Base-by-base conservation (phyloP, 37 sponge, comb jelly and placozoan species). In the Halisarca cf. caerulea region DNA sequence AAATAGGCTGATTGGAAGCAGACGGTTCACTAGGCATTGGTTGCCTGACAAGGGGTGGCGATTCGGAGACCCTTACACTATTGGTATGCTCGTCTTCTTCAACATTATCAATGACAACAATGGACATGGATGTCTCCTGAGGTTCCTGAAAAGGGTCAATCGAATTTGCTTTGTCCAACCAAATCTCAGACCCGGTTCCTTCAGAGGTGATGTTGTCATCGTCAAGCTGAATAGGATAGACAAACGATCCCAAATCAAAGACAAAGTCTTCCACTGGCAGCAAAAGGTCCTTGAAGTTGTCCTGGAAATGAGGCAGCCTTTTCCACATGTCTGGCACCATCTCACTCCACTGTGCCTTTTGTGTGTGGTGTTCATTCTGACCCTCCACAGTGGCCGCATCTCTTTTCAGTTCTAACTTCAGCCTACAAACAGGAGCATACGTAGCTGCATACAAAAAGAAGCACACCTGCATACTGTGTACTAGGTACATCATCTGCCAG, bases 251-350 rank as follows among this genome's bases (percentile, higher is more conserved):
- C 20, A 85, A 80, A 40, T 88, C 82, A 58, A 80, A 82, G 0
- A 88, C 40, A 61, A 91, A 83, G 36, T 41, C 81, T 57, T 87
- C 91, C n/a, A n/a, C 2, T 0, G 77, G 41, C 38, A 74, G 36
- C 1, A 74, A 21, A 44, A 74, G 32, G 38, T 74, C 41, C 41
- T 37, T 37, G 36, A 74, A 36, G 45, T 74, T 74, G 77, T 74
- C 77, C 77, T 74, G 77, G 45, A 74, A 74, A 44, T 74, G 77
- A 4, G 77, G 77, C 44, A 74, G 77, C 45, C 9, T 74, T 44
- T 36, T 37, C 77, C 77, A 74, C 42, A 74, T 25, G 24, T 74
- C 77, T 3, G 77, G 77, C 9, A 74, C 77, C 45, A 74, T n/a
- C 25, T 74, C 77, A 17, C 18, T n/a, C 51, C 51, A 47, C 11